These are phyloP conservation scores for Myrmophylax atrothorax DNA, from an alignment of 2,113 vertebrate species.

Conservation along the genomic window DNA sequence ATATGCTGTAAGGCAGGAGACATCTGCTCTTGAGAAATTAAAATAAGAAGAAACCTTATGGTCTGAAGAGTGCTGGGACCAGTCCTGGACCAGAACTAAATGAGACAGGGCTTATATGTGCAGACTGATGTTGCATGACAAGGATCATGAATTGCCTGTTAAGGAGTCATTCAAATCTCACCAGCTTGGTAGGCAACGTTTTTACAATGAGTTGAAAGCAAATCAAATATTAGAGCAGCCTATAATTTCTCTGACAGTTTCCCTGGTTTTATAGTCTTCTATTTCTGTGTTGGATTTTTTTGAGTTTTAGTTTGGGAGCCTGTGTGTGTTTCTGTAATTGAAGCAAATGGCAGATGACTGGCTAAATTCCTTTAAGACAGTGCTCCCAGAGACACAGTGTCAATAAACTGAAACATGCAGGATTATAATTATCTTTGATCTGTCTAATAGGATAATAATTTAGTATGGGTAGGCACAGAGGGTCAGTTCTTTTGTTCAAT, in stretches of 20 bases:
- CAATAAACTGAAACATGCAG: slow-evolving; percentile 29
- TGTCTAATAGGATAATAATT: slow-evolving; percentile 49
- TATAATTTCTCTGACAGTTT: background rate
- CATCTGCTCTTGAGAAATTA: background rate
- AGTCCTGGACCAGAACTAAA: background rate
- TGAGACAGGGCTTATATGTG: background rate
- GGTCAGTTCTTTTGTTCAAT: slow-evolving; percentile 35
- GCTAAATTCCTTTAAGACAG: slow-evolving; percentile 14
- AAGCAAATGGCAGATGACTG: slow-evolving; percentile 38
- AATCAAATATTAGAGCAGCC: background rate
- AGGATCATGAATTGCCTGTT: background rate
- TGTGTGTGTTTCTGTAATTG: background rate
- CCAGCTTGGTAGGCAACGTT: background rate
- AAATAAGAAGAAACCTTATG: background rate
- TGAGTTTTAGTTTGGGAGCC: background rate
- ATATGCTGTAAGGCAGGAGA: background rate
- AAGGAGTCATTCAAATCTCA: background rate
- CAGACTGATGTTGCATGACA: background rate
- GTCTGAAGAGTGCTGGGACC: background rate
- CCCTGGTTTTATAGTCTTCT: background rate
- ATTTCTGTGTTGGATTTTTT: background rate
- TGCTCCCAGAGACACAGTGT: background rate
- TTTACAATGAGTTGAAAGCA: slow-evolving; percentile 5
- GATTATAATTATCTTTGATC: slow-evolving; percentile 46
- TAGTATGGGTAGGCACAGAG: background rate